A percentile compares a stretch with the other conserved stretches of the same genome.
Conservation (phyloP, 2,113 vertebrate species). For the Copsychus sechellarum region DNA sequence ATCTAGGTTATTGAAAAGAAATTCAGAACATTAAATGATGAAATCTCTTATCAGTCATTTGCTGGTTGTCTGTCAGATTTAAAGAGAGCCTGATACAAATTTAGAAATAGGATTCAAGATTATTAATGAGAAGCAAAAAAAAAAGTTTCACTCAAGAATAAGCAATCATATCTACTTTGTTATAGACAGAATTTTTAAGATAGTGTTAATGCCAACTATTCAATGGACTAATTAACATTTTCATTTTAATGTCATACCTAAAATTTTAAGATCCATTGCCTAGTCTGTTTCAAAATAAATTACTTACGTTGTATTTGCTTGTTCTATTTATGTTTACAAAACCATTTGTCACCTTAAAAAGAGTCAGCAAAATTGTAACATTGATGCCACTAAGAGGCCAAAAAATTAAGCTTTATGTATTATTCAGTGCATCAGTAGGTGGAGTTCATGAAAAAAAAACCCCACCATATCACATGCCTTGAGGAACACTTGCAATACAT, state of each 20-base stretch:
- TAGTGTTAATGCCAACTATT: not conserved
- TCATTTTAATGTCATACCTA: not conserved
- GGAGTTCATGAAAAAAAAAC: not conserved
- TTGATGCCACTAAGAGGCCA: not conserved
- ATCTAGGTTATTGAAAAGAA: constrained; percentile 15
- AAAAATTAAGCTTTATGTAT: not conserved
- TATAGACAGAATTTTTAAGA: not conserved
- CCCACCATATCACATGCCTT: rapidly evolving
- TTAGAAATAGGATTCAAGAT: constrained; percentile 17
- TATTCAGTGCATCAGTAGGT: not conserved
- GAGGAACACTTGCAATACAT: not conserved
- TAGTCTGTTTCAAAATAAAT: not conserved
- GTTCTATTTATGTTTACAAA: not conserved
- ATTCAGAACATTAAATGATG: constrained; percentile 15
- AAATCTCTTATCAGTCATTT: constrained; percentile 14
- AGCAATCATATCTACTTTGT: not conserved
- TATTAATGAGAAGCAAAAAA: not conserved
- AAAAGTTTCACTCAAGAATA: not conserved
- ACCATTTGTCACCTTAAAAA: not conserved
- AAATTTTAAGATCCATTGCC: not conserved
- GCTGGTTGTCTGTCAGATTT: constrained; percentile 25
- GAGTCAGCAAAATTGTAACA: not conserved
- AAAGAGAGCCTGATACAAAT: not conserved
- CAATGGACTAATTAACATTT: not conserved
- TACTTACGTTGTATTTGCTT: not conserved